Percentiles rank a stretch among this genome's conserved stretches.
Conservation (phyloP, 2,888 invertebrate genomes). For the Brachylomia viminalis region DNA sequence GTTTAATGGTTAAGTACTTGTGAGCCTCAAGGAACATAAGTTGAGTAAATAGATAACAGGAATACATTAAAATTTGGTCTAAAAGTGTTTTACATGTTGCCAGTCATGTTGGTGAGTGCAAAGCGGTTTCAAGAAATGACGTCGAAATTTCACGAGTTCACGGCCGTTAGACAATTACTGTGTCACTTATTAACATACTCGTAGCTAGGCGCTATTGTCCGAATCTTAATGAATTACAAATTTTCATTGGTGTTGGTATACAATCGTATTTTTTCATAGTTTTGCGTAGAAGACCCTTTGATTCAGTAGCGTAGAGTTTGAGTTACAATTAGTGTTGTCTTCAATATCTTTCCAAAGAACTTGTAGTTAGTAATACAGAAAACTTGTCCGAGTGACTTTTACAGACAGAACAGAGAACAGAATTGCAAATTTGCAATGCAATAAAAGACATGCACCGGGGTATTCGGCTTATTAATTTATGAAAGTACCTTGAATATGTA, state of each 20-base stretch:
- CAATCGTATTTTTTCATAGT: not conserved
- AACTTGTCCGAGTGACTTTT: conserved; percentile 5
- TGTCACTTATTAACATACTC: conserved; percentile 43
- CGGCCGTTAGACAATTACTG: conserved; percentile 45
- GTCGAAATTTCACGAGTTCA: conserved; percentile 39
- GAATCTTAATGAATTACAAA: conserved; percentile 10
- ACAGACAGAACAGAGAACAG: not conserved
- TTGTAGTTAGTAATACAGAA: not conserved
- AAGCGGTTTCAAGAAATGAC: conserved; percentile 33
- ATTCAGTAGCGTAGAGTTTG: conserved; percentile 2
- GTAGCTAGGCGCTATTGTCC: not conserved
- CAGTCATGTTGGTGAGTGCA: conserved; percentile 40
- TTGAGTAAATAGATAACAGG: conserved; percentile 17
- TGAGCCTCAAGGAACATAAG: conserved; percentile 15
- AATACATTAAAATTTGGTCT: not conserved
- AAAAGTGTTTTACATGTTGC: conserved; percentile 37
- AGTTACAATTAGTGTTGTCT: not conserved
- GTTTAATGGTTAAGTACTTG: not conserved
- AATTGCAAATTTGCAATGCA: not conserved
- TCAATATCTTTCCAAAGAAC: not conserved
- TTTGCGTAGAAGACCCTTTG: not conserved
- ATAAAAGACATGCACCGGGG: no score
- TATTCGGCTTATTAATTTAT: conserved; percentile 1
- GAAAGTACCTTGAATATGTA: conserved; percentile 8
- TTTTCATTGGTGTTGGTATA: not conserved